Base-by-base conservation (phyloP, 2,888 invertebrate species). In the Sturmia bella region DNA sequence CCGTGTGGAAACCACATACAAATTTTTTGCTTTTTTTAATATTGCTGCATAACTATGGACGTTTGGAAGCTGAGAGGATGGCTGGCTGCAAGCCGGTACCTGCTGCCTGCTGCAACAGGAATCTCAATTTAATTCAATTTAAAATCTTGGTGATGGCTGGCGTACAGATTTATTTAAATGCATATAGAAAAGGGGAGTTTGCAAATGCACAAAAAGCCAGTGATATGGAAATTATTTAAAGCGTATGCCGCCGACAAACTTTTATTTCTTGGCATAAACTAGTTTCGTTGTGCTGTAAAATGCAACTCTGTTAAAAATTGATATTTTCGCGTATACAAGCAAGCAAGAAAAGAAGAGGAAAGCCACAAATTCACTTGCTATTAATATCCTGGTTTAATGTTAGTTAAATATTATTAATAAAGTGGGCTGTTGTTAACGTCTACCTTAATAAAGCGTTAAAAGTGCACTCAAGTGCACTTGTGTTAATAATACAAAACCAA, bases 141-240 rank as follows among this genome's bases (percentile, higher is more conserved):
- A 54, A 69, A 43, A 63, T 52, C 66, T 59, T 63, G 75, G 64
- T 57, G 32, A 19, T 75, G 50, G 24, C 17, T 69, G 32, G 43
- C 37, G 37, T 43, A n/a, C 41, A 50, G 37, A 37, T 45, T 24
- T 12, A 52, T 27, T 37, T 32, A 19, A 32, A 13, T 37, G 64
- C 6, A 63, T 39, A 50, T 45, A 59, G 9, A 48, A 19, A 56
- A 37, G 32, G 13, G 41, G 50, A 52, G 56, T 41, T 32, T 41
- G 52, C 19, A 59, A 86, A 88, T 87, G 88, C 89, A 89, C 88
- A 88, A 87, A 87, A 89, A 89, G 87, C 87, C 87, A 89, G 87
- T 88, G 87, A 86, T 85, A 87, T 89, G 90, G 90, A 90, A 90
- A 90, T 90, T 90, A 90, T 90, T 89, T 88, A 87, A 88, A 88